Evolutionary conservation across 2,888 invertebrate genomes (phyloP).

Genomic region (Nemurella pictetii): DNA sequence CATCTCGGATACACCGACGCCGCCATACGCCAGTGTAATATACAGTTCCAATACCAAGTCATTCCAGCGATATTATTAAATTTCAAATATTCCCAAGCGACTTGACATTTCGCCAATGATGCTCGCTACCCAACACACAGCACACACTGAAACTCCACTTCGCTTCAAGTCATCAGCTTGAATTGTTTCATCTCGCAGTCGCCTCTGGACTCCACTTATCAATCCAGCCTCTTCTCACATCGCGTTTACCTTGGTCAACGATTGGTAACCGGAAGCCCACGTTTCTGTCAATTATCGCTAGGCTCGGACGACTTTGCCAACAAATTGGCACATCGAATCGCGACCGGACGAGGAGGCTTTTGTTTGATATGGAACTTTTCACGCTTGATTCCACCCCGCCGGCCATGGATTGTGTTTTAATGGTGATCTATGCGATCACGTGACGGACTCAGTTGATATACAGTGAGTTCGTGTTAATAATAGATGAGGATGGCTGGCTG

Average conservation of each 20-base stretch:
- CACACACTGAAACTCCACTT: too few species aligned
- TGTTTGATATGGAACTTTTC: too few species aligned
- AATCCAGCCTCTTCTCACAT: neutral
- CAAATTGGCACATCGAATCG: neutral
- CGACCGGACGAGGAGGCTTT: too few species aligned
- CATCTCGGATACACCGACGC: too few species aligned
- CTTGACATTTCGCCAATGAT: neutral
- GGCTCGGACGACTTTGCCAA: neutral
- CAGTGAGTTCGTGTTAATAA: neutral
- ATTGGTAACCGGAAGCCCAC: neutral
- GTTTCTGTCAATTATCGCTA: neutral
- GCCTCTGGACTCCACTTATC: neutral
- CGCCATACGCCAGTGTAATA: too few species aligned
- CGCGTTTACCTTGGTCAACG: neutral
- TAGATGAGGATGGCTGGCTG: neutral
- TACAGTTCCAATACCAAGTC: neutral
- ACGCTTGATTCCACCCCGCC: too few species aligned
- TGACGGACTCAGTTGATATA: neutral
- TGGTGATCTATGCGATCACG: neutral
- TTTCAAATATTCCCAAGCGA: neutral
- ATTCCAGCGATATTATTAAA: neutral
- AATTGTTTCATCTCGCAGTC: neutral
- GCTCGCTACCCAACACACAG: neutral
- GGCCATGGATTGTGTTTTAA: neutral
- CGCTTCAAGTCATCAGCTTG: neutral